Evolutionary conservation across 2,113 vertebrate genomes (phyloP), one percentile per base, ranked within the genome.

Genomic region (Ursus arctos): DNA sequence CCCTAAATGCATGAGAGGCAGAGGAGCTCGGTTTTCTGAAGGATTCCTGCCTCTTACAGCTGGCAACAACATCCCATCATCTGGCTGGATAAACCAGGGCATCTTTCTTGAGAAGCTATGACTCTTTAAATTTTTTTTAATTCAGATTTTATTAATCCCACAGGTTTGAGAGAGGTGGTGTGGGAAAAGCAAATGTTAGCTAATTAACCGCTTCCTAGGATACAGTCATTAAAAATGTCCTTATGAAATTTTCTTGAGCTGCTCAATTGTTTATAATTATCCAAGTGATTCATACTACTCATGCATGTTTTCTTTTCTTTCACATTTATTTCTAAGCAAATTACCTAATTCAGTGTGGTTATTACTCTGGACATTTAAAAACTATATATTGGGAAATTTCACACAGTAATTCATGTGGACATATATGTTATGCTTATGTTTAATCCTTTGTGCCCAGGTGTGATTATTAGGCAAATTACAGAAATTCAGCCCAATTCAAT

Each of bases 301-400:
- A 31, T 6, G 28, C 33, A 28, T 77, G 76, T 63, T 49, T 80
- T 61, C 40, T 96, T 82, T 63, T 40, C 77, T 43, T 53, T 83
- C n/a, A 51, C 24, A 53, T 84, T 83, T 80, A 91, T 74, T 85
- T 97, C 47, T 90, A 67, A 94, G 88, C 82, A 95, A 84, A 93
- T 91, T 65, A 81, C 51, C 28, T 87, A 79, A 91, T 83, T 96
- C 47, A 83, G 55, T 85, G 28, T n/a, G 26, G 61, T 91, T 95
- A 88, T 93, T 89, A 72, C 74, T 86, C 61, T 65, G 87, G 61
- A 88, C 84, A 85, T 83, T 83, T 43, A 88, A 76, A 69, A 85
- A 59, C 80, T 40, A 33, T 40, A 18, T 76, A 81, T 26, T 91
- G 87, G 91, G 80, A 74, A 97, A 94, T 74, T 93, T 47, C 33